phyloP scores from a whole-genome alignment of 1,140 invertebrate species.

The Magallana ariakensis region DNA sequence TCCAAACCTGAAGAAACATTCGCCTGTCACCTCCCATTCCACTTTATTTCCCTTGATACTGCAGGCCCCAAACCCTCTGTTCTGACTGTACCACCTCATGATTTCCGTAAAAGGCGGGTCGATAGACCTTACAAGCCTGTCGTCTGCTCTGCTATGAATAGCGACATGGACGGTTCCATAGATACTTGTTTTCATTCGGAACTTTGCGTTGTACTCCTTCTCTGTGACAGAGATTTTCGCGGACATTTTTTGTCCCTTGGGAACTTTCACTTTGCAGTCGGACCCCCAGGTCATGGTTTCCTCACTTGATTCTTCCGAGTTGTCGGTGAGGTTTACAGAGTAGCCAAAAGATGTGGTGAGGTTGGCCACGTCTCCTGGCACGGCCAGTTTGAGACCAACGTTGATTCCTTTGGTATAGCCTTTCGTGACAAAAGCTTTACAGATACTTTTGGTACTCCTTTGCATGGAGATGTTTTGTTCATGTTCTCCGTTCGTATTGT shows the following conservation, averaged over 20 bases:
- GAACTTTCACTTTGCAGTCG: constrained; percentile 79
- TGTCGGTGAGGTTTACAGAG: constrained; percentile 78
- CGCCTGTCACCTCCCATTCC: not conserved
- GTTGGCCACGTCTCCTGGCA: constrained; percentile 77
- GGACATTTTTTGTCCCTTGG: constrained; percentile 70
- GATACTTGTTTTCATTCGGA: constrained; percentile 74
- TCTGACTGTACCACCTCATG: not conserved
- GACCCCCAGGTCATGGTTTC: constrained; percentile 80
- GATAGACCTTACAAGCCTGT: constrained; percentile 74
- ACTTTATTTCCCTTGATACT: not conserved
- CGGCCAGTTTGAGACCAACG: constrained; percentile 78
- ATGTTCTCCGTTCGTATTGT: constrained; percentile 77
- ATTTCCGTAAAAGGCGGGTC: constrained; percentile 75
- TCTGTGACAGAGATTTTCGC: constrained; percentile 79
- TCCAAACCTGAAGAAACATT: constrained; percentile 20
- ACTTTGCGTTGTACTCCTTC: constrained; percentile 75
- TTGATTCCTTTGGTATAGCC: constrained; percentile 79
- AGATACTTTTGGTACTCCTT: constrained; percentile 77
- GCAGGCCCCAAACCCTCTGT: not conserved
- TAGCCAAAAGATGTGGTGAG: constrained; percentile 80
- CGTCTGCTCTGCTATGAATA: constrained; percentile 75
- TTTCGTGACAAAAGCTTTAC: constrained; percentile 75
- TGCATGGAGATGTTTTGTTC: constrained; percentile 80
- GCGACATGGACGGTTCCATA: constrained; percentile 74
- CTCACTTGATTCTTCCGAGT: constrained; percentile 76